Conservation (phyloP, 30 jellyfish, hydroid and myxozoan genomes). For the Chrysaora quinquecirrha region DNA sequence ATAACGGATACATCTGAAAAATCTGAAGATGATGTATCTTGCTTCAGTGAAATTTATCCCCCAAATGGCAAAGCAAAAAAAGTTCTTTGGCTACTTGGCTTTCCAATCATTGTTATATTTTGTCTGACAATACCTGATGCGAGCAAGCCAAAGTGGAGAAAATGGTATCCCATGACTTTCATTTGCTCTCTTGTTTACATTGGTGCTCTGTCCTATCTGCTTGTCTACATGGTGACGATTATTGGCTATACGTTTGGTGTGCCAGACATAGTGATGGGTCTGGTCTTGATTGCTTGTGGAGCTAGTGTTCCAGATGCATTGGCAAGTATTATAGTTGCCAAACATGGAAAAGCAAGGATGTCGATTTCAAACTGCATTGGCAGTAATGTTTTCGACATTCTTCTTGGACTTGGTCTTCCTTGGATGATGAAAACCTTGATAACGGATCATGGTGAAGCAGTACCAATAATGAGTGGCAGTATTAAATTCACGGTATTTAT, state of each 20-base stretch:
- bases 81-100: constrained; percentile 71
- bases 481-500: constrained; percentile 79
- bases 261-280: constrained; percentile 98
- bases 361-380: constrained; percentile 96
- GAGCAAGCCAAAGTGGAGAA: constrained; percentile 59
- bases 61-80: constrained; percentile 57
- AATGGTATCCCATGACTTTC: constrained; percentile 83
- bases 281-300: constrained; percentile 89
- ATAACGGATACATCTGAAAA: constrained; percentile 34
- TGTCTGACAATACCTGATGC: constrained; percentile 91
- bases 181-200: constrained; percentile 78
- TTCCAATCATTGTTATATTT: constrained; percentile 80
- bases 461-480: constrained; percentile 78
- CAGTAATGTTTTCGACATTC: constrained; percentile 94
- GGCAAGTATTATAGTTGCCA: constrained; percentile 95
- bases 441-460: constrained; percentile 78
- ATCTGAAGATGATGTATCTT: constrained; percentile 21
- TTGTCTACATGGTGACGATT: constrained; percentile 97
- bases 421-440: constrained; percentile 91
- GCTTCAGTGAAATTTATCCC: constrained; percentile 42
- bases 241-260: constrained; percentile 83
- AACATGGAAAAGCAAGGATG: constrained; percentile 93
- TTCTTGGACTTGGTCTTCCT: constrained; percentile 96
- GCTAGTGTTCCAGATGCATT: constrained; percentile 98
- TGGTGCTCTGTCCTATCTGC: constrained; percentile 81